Conservation (phyloP, 2,888 invertebrate genomes). For the Notodonta dromedarius region DNA sequence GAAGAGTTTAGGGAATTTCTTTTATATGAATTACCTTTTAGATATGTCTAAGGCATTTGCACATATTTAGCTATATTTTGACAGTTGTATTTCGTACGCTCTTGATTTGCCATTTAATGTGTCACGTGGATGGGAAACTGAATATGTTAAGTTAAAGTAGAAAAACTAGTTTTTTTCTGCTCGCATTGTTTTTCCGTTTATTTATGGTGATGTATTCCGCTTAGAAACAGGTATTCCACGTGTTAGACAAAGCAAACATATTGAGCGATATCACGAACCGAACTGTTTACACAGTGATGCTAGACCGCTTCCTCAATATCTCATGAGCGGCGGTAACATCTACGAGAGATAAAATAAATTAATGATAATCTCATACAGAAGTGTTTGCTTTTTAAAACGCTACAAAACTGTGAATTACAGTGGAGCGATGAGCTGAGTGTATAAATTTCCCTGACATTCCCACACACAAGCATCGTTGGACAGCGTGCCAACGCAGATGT, state of each 20-base stretch:
- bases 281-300: slow-evolving; percentile 25
- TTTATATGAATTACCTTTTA: too few relatives aligned
- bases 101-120: background rate
- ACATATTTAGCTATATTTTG: background rate
- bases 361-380: slow-evolving; percentile 66
- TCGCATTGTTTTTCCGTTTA: slow-evolving; percentile 5
- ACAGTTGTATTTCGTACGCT: too few relatives aligned
- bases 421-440: slow-evolving; percentile 73
- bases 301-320: slow-evolving; percentile 21
- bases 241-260: slow-evolving; percentile 5
- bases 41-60: too few relatives aligned
- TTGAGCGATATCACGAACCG: slow-evolving; percentile 14
- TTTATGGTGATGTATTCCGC: slow-evolving; percentile 11
- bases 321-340: slow-evolving; percentile 41
- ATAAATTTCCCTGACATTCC: slow-evolving; percentile 80
- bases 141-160: slow-evolving; percentile 14
- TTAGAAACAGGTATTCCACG: slow-evolving; percentile 10
- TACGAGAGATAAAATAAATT: slow-evolving; percentile 57
- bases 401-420: slow-evolving; percentile 79
- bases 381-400: slow-evolving; percentile 72
- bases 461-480: slow-evolving; percentile 64
- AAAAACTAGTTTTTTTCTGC: slow-evolving; percentile 14
- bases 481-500: slow-evolving; percentile 60
- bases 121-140: background rate
- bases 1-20: background rate